Conservation (phyloP, 2,113 vertebrate genomes). For the Boleophthalmus pectinirostris region DNA sequence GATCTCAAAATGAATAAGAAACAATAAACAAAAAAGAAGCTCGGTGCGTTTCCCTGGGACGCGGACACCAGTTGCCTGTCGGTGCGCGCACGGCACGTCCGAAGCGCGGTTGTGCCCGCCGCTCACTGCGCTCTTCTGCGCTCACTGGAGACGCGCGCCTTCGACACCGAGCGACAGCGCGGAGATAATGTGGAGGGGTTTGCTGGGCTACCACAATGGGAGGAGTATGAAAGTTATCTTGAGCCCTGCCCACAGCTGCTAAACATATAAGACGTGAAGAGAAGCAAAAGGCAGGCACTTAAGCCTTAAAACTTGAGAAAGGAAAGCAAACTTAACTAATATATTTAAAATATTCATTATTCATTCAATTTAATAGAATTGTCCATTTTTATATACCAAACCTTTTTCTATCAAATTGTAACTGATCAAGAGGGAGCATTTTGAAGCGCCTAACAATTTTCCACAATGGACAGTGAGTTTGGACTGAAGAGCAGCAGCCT, state of each 20-base stretch:
- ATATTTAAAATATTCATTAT: neutral
- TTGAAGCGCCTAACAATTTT: slow-evolving; percentile 12
- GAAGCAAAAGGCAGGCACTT: slow-evolving; percentile 57
- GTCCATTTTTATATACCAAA: slow-evolving; percentile 37
- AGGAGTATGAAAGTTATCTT: slow-evolving; percentile 75
- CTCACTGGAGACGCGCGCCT: slow-evolving; percentile 43
- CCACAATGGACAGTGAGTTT: slow-evolving; percentile 75
- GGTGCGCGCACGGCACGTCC: slow-evolving; percentile 4
- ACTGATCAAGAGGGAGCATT: slow-evolving; percentile 14
- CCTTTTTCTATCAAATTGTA: neutral
- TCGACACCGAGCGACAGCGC: slow-evolving; percentile 35
- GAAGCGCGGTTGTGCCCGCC: slow-evolving; percentile 32
- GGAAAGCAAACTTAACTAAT: slow-evolving; percentile 30
- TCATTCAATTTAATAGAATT: slow-evolving; percentile 9
- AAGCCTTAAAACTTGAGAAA: slow-evolving; percentile 57
- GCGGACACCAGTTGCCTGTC: slow-evolving; percentile 51
- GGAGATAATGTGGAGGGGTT: slow-evolving; percentile 67
- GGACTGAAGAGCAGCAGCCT: slow-evolving; percentile 74
- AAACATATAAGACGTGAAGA: slow-evolving; percentile 74
- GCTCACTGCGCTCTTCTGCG: slow-evolving; percentile 31
- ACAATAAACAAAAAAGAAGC: slow-evolving; percentile 27
- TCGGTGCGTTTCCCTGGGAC: slow-evolving; percentile 27
- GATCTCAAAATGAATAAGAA: neutral
- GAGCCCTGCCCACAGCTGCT: slow-evolving; percentile 78
- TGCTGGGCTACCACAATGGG: slow-evolving; percentile 76